These are phyloP conservation scores for Pocillopora meandrina DNA, from an alignment of 92 coral and sea anemone genomes.

Conservation along the genomic window DNA sequence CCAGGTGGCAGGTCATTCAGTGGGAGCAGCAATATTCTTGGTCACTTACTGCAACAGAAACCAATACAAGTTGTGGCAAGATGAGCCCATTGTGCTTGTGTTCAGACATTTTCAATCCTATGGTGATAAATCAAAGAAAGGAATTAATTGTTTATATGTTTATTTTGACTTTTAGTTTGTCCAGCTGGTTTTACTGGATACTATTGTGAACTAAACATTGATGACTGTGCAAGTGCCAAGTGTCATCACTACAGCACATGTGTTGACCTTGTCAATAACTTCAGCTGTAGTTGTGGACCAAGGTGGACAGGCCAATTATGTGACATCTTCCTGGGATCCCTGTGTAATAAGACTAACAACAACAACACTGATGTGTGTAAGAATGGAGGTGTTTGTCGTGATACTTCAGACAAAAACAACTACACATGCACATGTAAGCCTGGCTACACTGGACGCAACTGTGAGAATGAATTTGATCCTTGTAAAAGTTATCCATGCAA, in stretches of 20 bases:
- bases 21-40: no score
- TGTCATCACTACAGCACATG: conserved; percentile 86
- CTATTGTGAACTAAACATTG: conserved; percentile 86
- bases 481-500: conserved; percentile 76
- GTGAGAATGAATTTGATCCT: conserved; percentile 56
- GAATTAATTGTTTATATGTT: neutral
- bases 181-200: conserved; percentile 86
- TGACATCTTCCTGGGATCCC: conserved; percentile 62
- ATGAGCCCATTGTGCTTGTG: no score
- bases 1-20: no score
- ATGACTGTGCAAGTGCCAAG: conserved; percentile 64
- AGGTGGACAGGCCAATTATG: conserved; percentile 80
- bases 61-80: no score
- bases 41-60: no score
- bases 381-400: conserved; percentile 78
- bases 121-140: no score
- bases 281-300: conserved; percentile 87
- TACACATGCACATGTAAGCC: conserved; percentile 83
- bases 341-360: conserved; percentile 53
- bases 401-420: conserved; percentile 72
- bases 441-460: conserved; percentile 86
- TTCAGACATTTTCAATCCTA: no score
- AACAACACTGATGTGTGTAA: conserved; percentile 52
- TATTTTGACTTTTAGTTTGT: conserved; percentile 57
- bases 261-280: conserved; percentile 70